Percentiles rank a stretch among this genome's conserved stretches.
Conservation (phyloP, 2,888 invertebrate genomes). For the Melinaea menophilus region DNA sequence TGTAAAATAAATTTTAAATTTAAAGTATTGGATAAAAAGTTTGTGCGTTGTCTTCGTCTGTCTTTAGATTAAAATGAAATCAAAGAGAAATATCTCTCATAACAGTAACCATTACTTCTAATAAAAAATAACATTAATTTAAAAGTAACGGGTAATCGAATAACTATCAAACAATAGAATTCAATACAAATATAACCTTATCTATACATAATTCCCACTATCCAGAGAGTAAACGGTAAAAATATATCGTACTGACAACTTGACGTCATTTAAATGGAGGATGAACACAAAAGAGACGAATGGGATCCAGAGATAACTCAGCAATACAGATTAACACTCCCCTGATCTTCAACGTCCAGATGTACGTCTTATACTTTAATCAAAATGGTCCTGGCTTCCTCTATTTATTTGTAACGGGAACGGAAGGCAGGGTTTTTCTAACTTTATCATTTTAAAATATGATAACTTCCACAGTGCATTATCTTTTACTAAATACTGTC, state of each 20-base stretch:
- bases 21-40: too few relatives aligned
- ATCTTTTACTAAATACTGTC: too few relatives aligned
- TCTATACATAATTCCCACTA: not conserved
- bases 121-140: not conserved
- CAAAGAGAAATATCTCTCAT: not conserved
- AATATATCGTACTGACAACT: not conserved
- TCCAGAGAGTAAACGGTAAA: not conserved
- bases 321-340: not conserved
- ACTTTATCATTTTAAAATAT: too few relatives aligned
- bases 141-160: not conserved
- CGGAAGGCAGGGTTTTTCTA: too few relatives aligned
- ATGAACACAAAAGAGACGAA: not conserved
- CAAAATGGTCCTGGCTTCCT: too few relatives aligned
- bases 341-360: too few relatives aligned
- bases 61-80: too few relatives aligned
- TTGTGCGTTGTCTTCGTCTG: too few relatives aligned
- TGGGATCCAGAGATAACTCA: not conserved
- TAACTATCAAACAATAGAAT: constrained; percentile 1
- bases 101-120: not conserved
- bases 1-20: too few relatives aligned
- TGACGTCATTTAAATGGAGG: not conserved
- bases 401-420: too few relatives aligned
- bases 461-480: too few relatives aligned
- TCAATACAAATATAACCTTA: not conserved
- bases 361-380: too few relatives aligned